Conservation (phyloP, 2,113 vertebrate genomes). For the Nerophis ophidion region DNA sequence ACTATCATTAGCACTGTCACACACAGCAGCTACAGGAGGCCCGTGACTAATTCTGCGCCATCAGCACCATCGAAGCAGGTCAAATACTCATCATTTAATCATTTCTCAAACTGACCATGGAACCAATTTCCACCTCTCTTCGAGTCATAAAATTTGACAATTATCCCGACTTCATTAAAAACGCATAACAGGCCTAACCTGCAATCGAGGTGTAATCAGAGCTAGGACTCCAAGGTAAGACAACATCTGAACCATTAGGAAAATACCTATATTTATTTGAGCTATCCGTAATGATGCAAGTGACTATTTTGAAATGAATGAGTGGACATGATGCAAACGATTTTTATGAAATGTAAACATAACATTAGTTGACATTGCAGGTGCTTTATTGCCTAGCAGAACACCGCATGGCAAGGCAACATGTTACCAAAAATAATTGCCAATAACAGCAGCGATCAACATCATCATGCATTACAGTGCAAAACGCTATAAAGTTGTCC, state of each 20-base stretch:
- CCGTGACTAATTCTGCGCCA: constrained; percentile 87
- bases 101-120: constrained; percentile 93
- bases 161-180: constrained; percentile 91
- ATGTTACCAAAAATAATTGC: constrained; percentile 2
- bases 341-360: constrained; percentile 25
- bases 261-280: constrained; percentile 74
- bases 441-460: constrained; percentile 11
- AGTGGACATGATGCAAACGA: constrained; percentile 24
- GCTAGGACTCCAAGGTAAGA: constrained; percentile 71
- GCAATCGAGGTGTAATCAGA: constrained; percentile 84
- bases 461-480: background rate
- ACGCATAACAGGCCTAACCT: constrained; percentile 81
- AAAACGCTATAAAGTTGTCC: too few relatives aligned
- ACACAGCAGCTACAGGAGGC: constrained; percentile 71
- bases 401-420: background rate
- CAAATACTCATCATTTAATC: constrained; percentile 84
- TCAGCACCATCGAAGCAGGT: constrained; percentile 75
- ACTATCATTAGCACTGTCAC: constrained; percentile 90
- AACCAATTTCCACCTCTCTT: constrained; percentile 85
- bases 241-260: constrained; percentile 68
- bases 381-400: background rate
- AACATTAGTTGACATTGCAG: constrained; percentile 26
- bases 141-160: constrained; percentile 88
- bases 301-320: constrained; percentile 37
- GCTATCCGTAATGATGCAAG: constrained; percentile 61